Evolutionary conservation across 2,797 vertebrate genomes (phyloP), one percentile per base, ranked within the genome.

Genomic region (Taeniopygia guttata): DNA sequence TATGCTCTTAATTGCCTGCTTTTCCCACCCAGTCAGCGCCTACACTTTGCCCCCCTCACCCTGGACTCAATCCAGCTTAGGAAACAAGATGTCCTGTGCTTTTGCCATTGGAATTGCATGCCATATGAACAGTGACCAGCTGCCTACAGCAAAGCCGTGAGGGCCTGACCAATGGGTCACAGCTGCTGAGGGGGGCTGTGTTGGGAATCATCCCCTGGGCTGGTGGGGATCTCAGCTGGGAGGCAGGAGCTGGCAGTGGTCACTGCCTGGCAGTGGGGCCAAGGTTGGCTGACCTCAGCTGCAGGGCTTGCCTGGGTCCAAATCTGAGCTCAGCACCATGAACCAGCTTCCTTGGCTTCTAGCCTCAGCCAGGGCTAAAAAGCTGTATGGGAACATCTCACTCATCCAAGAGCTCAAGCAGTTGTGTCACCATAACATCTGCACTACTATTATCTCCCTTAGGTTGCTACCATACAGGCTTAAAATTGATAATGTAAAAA

Each of bases 181-280:
- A 86, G 56, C 9, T 3, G 13, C 17, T 12, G 7, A 13, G 26
- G 22, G 6, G 11, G 30, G 16, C 19, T 0, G 0, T 3, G 1
- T 0, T 29, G 45, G 30, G 49, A 84, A 58, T 60, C 18, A 42
- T 54, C 11, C 21, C 17, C 23, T 0, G 3, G 45, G 13, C 2
- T 12, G 45, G 46, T 42, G 60, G 5, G 36, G 4, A 8, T 83
- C 69, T 88, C 66, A 56, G 45, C 64, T 55, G 66, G 45, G 14
- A 48, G 42, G 22, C 27, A 52, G 83, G 29, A 72, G 32, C 26
- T 74, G 73, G 56, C 34, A 55, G 48, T 5, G 5, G 30, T 32
- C 2, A 2, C 30, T 69, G 48, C 29, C 56, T 45, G 52, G 52
- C 16, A 46, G 23, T 2, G 17, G 25, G 62, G 52, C 12, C 13